These are phyloP conservation scores for Andricus quercusramuli DNA, from an alignment of 2,888 invertebrate species.

Conservation along the genomic window DNA sequence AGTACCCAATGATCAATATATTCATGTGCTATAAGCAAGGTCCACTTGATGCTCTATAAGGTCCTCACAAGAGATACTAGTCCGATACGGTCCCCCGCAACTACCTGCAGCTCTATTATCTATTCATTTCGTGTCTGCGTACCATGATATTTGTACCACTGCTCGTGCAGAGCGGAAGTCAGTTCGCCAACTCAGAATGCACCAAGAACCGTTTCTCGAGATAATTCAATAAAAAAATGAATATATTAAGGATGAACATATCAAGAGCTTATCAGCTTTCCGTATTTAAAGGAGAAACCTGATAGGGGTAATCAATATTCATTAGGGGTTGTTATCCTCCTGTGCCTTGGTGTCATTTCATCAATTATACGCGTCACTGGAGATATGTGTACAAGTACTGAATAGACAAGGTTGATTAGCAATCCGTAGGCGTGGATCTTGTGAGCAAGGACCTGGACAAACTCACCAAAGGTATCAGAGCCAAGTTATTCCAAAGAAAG, in stretches of 20 bases:
- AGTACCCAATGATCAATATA: conserved; percentile 61
- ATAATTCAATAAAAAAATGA: conserved; percentile 28
- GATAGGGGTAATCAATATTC: conserved; percentile 65
- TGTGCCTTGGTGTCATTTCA: conserved; percentile 62
- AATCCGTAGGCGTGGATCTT: conserved; percentile 54
- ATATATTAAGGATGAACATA: conserved; percentile 4
- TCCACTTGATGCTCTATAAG: conserved; percentile 33
- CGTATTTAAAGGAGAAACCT: no score
- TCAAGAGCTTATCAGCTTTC: not conserved
- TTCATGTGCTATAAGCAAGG: conserved; percentile 43
- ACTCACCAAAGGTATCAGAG: conserved; percentile 56
- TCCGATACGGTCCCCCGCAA: conserved; percentile 53
- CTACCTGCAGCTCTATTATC: conserved; percentile 56
- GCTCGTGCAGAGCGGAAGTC: conserved; percentile 40
- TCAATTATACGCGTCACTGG: conserved; percentile 62
- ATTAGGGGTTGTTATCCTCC: conserved; percentile 42
- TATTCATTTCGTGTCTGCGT: conserved; percentile 46
- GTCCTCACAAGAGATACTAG: conserved; percentile 52
- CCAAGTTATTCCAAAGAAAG: conserved; percentile 62
- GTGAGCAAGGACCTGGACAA: conserved; percentile 45
- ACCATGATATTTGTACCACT: conserved; percentile 45
- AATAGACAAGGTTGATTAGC: conserved; percentile 49
- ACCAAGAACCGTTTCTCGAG: conserved; percentile 19
- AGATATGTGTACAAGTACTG: conserved; percentile 40
- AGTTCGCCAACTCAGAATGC: conserved; percentile 1